Percentiles rank a stretch among this genome's conserved stretches.
Evolutionary conservation across 2,888 invertebrate genomes (phyloP).

Genomic region (Agrilus cyanescens): DNA sequence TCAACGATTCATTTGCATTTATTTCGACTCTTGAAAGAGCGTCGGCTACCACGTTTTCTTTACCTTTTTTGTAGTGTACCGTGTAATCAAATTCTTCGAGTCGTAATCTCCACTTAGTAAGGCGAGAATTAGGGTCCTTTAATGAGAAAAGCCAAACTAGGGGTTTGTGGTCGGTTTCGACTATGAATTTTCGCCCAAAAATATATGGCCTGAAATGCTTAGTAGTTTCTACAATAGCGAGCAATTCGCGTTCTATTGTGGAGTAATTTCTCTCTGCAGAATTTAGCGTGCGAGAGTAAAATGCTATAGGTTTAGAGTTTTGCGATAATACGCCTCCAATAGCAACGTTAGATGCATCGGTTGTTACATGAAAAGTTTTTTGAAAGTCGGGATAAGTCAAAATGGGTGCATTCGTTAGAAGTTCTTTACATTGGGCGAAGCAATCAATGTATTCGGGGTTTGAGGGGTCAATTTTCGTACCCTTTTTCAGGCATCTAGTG

Average conservation of each 20-base stretch:
- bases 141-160: conserved; percentile 2
- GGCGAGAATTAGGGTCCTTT: conserved; percentile 6
- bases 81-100: conserved; percentile 5
- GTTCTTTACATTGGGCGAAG: too few relatives aligned
- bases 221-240: conserved; percentile 4
- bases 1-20: not conserved
- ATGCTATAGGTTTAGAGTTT: conserved; percentile 6
- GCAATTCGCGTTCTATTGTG: conserved; percentile 1
- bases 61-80: conserved; percentile 3
- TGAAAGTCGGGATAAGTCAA: conserved; percentile 12
- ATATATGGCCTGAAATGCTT: conserved; percentile 6
- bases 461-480: conserved; percentile 6
- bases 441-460: too few relatives aligned
- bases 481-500: conserved; percentile 7
- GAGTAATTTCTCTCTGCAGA: conserved; percentile 6
- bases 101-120: conserved; percentile 6
- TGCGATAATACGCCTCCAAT: conserved; percentile 14
- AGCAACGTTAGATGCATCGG: conserved; percentile 9
- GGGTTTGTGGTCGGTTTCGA: too few relatives aligned
- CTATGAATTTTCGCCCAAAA: not conserved
- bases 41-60: conserved; percentile 6
- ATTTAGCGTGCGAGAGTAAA: conserved; percentile 8
- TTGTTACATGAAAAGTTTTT: conserved; percentile 10
- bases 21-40: not conserved
- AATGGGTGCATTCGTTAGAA: conserved; percentile 9